Conservation (phyloP, 2,888 invertebrate species). For the Maniola hyperantus region DNA sequence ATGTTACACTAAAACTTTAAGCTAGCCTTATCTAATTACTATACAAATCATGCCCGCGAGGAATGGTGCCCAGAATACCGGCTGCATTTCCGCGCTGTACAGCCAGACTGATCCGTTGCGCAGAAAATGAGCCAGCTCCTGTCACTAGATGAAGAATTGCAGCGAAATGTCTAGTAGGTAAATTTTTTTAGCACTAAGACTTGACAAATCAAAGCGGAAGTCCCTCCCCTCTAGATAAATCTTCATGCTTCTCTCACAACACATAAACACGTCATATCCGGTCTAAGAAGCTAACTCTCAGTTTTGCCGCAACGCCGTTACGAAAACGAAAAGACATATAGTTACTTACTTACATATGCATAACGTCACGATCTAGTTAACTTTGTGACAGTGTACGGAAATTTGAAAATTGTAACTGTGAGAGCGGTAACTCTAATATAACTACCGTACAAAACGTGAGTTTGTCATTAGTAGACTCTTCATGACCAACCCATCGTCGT, state of each 20-base stretch:
- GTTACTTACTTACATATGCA: conserved; percentile 24
- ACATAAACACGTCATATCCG: conserved; percentile 21
- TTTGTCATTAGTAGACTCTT: neutral
- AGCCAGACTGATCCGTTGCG: no score
- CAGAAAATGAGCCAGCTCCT: no score
- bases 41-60: no score
- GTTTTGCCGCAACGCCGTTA: conserved; percentile 30
- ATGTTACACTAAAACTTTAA: no score
- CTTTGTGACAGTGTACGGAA: conserved; percentile 26
- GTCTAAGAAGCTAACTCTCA: conserved; percentile 15
- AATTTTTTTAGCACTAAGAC: no score
- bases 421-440: no score
- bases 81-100: no score
- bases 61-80: no score
- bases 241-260: neutral
- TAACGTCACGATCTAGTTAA: conserved; percentile 33
- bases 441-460: conserved; percentile 3
- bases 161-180: no score
- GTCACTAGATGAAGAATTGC: no score
- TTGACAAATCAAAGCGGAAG: conserved; percentile 3
- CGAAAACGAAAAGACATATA: conserved; percentile 24
- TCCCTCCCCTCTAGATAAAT: neutral
- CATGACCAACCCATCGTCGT: no score
- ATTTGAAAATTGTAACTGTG: conserved; percentile 27
- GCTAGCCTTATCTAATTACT: no score